Base-by-base conservation (phyloP, 2,797 vertebrate species). In the Petrocephalus schoutedeni region DNA sequence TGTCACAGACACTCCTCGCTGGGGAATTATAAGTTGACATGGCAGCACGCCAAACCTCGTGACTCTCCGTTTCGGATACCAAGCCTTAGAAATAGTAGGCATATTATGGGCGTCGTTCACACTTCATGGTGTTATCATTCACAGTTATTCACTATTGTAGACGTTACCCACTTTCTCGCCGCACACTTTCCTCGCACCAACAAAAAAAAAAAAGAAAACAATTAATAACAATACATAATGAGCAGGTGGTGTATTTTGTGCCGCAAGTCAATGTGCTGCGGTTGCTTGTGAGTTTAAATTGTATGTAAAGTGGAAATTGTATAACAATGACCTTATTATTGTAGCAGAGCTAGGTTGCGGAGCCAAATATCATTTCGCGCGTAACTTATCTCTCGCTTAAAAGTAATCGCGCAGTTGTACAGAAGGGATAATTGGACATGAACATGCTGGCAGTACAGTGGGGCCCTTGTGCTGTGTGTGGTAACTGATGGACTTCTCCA, bases 1-100 rank as follows among this genome's bases (percentile, higher is more conserved):
- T 97, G 96, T 96, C 97, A 95, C 92, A 92, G 95, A 96, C 95
- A 94, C 94, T 91, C 92, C 94, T 93, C 94, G 93, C 94, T 91
- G 91, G 91, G 83, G 89, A 89, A 92, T 94, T 93, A 89, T 95
- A 95, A 96, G 92, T 91, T 49, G 89, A 93, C 93, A 90, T 95
- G 95, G 93, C 95, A 94, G 92, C 91, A 94, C 51, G 86, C 90
- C 89, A 93, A 93, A 90, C 21, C 93, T 92, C 91, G 91, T 12
- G 57, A 58, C 59, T 89, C 61, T 58, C 45, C 56, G 56, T 7
- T 45, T 41, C 28, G 71, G 74, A 82, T 32, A 16, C 16, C 32
- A 14, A 74, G 54, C n/a, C 12, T 82, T 54, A 58, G 53, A 59
- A 82, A 85, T 1, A 58, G 10, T 56, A 32, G 32, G 3, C 54